Percentiles rank a stretch among this genome's conserved stretches.
Evolutionary conservation across 2,797 vertebrate genomes (phyloP).

Genomic region (Ctenochaetus hawaiiensis): DNA sequence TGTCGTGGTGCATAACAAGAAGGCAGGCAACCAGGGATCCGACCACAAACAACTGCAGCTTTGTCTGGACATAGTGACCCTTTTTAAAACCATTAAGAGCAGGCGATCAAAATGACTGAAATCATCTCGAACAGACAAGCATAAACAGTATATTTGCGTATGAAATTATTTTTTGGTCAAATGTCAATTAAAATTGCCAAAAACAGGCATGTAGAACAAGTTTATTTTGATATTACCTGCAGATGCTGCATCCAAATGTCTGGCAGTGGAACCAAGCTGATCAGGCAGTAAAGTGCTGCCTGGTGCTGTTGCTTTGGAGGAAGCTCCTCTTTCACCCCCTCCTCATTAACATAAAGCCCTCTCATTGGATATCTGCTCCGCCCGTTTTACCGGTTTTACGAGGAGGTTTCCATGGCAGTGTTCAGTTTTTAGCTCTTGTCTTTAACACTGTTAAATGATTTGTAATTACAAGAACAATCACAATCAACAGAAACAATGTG

Average conservation of each 20-base stretch:
- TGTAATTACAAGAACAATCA: not conserved
- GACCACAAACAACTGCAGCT: not conserved
- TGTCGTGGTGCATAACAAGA: constrained; percentile 43
- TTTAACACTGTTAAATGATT: not conserved
- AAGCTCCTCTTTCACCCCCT: constrained; percentile 25
- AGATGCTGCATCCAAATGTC: constrained; percentile 24
- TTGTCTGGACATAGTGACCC: constrained; percentile 40
- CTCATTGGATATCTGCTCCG: constrained; percentile 47
- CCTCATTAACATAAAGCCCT: constrained; percentile 36
- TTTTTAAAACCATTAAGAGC: not conserved
- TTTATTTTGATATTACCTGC: constrained; percentile 39
- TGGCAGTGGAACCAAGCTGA: constrained; percentile 12
- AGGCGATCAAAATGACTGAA: not conserved
- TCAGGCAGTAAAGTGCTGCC: not conserved
- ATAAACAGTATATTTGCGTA: not conserved
- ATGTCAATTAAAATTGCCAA: no score
- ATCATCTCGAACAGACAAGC: not conserved
- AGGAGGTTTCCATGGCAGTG: constrained; percentile 8
- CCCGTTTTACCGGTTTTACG: constrained; percentile 53
- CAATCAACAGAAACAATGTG: not conserved
- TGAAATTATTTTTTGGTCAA: not conserved
- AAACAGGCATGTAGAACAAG: not conserved
- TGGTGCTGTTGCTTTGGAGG: constrained; percentile 4
- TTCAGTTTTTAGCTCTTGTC: constrained; percentile 9
- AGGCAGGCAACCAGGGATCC: constrained; percentile 10